phyloP scores from a whole-genome alignment of 2,888 invertebrate species.

The Charanyca ferruginea region DNA sequence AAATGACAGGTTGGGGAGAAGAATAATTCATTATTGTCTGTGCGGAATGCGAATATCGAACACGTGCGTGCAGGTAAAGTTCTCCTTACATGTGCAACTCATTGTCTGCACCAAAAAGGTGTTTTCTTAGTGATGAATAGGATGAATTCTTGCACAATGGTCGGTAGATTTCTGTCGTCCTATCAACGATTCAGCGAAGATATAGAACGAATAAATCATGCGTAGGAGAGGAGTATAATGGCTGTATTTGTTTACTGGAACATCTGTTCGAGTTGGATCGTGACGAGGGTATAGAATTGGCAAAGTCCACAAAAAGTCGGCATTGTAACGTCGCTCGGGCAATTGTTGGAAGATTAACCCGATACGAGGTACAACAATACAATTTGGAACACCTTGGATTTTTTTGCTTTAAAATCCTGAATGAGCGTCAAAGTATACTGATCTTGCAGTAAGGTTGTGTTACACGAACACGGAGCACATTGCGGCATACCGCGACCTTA shows the following conservation, averaged over 20 bases:
- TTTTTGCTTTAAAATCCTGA: conserved; percentile 73
- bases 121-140: conserved; percentile 84
- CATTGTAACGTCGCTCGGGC: conserved; percentile 82
- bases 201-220: conserved; percentile 84
- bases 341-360: conserved; percentile 89
- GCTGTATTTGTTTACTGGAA: conserved; percentile 85
- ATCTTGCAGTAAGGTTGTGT: conserved; percentile 55
- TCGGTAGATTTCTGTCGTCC: conserved; percentile 77
- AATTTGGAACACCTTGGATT: conserved; percentile 85
- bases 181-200: conserved; percentile 84
- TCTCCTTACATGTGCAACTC: conserved; percentile 84
- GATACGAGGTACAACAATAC: conserved; percentile 82
- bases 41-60: conserved; percentile 84
- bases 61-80: conserved; percentile 90
- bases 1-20: conserved; percentile 66
- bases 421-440: conserved; percentile 68
- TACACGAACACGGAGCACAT: conserved; percentile 68
- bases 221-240: conserved; percentile 85
- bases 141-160: conserved; percentile 87
- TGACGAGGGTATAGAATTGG: conserved; percentile 80
- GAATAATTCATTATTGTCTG: conserved; percentile 76
- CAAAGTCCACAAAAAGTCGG: conserved; percentile 79
- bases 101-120: conserved; percentile 84
- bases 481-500: conserved; percentile 87
- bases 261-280: conserved; percentile 82